Conservation (phyloP, 2,797 vertebrate genomes). For the Phataginus tetradactyla region DNA sequence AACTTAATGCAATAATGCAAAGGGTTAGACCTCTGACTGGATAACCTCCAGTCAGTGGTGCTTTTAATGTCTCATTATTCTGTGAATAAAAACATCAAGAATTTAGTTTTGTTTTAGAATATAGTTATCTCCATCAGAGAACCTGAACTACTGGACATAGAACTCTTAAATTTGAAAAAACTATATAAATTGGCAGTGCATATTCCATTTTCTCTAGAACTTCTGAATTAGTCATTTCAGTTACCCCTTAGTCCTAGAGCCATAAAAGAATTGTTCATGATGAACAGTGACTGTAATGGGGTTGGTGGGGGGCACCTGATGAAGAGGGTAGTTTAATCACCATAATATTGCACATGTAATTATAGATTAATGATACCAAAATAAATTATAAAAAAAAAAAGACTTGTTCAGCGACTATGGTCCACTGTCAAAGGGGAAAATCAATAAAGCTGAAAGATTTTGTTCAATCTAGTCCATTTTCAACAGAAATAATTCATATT, state of each 20-base stretch:
- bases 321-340: too few relatives aligned
- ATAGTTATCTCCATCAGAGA: not conserved
- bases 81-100: conserved; percentile 4
- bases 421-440: conserved; percentile 18
- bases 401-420: conserved; percentile 52
- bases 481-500: conserved; percentile 21
- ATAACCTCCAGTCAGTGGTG: not conserved
- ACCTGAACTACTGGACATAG: not conserved
- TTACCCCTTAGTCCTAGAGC: conserved; percentile 18
- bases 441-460: conserved; percentile 54
- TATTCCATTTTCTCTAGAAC: conserved; percentile 46
- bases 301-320: too few relatives aligned
- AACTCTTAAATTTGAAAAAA: conserved; percentile 44
- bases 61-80: conserved; percentile 40
- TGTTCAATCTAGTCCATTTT: conserved; percentile 28
- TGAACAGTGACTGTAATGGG: too few relatives aligned
- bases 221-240: conserved; percentile 59
- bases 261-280: conserved; percentile 11
- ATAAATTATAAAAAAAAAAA: not conserved
- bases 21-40: not conserved
- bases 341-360: too few relatives aligned
- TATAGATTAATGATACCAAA: too few relatives aligned
- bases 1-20: not conserved
- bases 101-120: conserved; percentile 49
- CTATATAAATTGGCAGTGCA: not conserved